Base-by-base conservation (phyloP, 1,140 invertebrate species). In the Brachionus asplanchnoidis region DNA sequence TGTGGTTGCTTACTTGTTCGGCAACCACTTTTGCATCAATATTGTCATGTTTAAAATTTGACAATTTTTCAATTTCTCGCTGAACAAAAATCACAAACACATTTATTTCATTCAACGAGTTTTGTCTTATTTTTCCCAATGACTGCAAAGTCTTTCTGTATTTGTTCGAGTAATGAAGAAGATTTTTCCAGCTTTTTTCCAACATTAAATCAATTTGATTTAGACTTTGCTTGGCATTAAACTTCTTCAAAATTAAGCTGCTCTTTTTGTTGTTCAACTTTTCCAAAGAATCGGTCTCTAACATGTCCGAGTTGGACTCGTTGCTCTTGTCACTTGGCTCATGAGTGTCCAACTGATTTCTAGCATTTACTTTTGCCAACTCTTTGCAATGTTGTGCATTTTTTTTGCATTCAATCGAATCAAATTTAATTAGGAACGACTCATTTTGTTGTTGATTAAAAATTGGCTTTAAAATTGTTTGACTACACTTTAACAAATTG, bases 241-340 rank as follows among this genome's bases (percentile, higher is more conserved):
- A 20, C 17, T 82, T 68, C 12, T 20, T 56, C 26, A 56, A 32
- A 12, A 82, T 82, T 26, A 68, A 20, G 40, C 11, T 23, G 3
- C 11, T 40, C 42, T 73, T 73, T 20, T 20, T 44, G n/a, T 20
- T 20, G 42, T 42, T 73, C 9, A 56, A 42, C 20, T 82, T 82
- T 42, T 82, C 79, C 26, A 82, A 46, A 9, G 79, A 82, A 14
- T 82, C 79, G 0, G 79, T 82, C 65, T 82, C 79, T 3, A 82
- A 28, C 66, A 3, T 46, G 20, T 65, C 53, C 11, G 53, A 82
- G 12, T 60, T 32, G 1, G 20, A 28, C 5, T 11, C 66, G n/a
- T 14, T 68, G 11, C 66, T 68, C 3, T 42, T 46, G 11, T 77
- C 73, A n/a, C 44, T 77, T 14, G 65, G 6, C 8, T 75, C n/a